Conservation (phyloP, 2,797 vertebrate genomes). For the Brachymystax lenok region DNA sequence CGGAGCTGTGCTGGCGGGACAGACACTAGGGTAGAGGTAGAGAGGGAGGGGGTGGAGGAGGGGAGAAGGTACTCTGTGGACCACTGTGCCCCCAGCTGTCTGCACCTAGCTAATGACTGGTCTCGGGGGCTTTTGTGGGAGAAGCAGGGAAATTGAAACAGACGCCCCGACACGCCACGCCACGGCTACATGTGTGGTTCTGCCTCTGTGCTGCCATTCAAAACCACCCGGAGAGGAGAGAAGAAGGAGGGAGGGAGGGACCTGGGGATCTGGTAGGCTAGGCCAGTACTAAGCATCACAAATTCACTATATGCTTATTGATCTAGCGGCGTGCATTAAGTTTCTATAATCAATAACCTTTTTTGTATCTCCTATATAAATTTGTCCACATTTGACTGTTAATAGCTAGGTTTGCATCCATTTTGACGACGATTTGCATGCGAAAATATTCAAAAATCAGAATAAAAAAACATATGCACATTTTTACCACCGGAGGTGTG, state of each 20-base stretch:
- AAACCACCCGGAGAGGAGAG: conserved; percentile 43
- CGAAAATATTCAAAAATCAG: too few species aligned
- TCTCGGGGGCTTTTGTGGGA: conserved; percentile 84
- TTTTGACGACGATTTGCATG: too few species aligned
- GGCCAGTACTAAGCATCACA: conserved; percentile 3
- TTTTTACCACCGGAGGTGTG: too few species aligned
- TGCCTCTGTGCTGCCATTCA: conserved; percentile 67
- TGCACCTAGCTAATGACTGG: conserved; percentile 83
- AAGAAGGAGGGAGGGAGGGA: conserved; percentile 48
- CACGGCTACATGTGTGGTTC: conserved; percentile 77
- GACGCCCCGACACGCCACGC: conserved; percentile 62
- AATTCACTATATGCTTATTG: conserved; percentile 51
- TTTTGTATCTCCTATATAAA: conserved; percentile 1
- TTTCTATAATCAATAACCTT: conserved; percentile 21
- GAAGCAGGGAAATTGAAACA: conserved; percentile 86
- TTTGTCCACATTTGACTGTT: conserved; percentile 5
- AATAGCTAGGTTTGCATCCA: too few species aligned
- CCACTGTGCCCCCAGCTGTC: conserved; percentile 86
- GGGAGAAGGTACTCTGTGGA: conserved; percentile 63
- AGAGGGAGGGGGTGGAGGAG: conserved; percentile 17
- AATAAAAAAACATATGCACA: too few species aligned
- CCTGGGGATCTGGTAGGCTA: background rate
- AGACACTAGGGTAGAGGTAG: conserved; percentile 56
- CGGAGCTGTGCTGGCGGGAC: conserved; percentile 71
- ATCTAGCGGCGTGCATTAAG: conserved; percentile 32